These are phyloP conservation scores for Drosophila kambysellisi DNA, from an alignment of 2,888 invertebrate genomes.

Conservation along the genomic window DNA sequence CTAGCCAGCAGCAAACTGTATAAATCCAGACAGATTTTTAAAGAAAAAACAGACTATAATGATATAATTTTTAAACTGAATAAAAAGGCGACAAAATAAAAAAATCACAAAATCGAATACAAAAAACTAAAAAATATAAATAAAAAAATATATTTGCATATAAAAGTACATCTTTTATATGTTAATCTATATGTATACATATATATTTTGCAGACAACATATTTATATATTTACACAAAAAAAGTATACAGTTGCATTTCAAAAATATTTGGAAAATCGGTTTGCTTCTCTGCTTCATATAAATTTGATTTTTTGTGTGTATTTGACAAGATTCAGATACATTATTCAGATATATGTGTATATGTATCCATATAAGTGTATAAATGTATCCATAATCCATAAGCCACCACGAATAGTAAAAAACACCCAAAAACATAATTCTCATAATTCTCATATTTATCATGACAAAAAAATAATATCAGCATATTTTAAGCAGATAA, in stretches of 20 bases:
- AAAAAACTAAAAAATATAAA: constrained; percentile 35
- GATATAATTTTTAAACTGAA: constrained; percentile 47
- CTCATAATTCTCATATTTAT: constrained; percentile 26
- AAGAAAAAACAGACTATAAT: constrained; percentile 55
- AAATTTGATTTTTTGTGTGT: constrained; percentile 29
- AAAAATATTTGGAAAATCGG: constrained; percentile 34
- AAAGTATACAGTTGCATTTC: constrained; percentile 32
- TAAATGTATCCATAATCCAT: constrained; percentile 37
- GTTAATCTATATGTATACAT: constrained; percentile 50
- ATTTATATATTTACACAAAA: constrained; percentile 65
- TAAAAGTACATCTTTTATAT: constrained; percentile 53
- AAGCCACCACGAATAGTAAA: constrained; percentile 17
- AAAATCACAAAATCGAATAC: constrained; percentile 22
- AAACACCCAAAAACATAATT: constrained; percentile 7
- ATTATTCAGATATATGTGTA: constrained; percentile 21
- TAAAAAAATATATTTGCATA: constrained; percentile 20
- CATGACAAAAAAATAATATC: constrained; percentile 23
- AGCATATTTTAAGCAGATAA: constrained; percentile 51
- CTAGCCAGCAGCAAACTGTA: constrained; percentile 54
- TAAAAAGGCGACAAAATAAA: constrained; percentile 15
- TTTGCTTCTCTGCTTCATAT: constrained; percentile 75
- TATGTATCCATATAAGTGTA: constrained; percentile 39
- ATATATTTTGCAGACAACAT: constrained; percentile 72
- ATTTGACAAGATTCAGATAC: constrained; percentile 20
- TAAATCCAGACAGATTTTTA: constrained; percentile 58